These are phyloP conservation scores for Pachymerium ferrugineum DNA, from an alignment of 2,888 invertebrate genomes.

Conservation along the genomic window DNA sequence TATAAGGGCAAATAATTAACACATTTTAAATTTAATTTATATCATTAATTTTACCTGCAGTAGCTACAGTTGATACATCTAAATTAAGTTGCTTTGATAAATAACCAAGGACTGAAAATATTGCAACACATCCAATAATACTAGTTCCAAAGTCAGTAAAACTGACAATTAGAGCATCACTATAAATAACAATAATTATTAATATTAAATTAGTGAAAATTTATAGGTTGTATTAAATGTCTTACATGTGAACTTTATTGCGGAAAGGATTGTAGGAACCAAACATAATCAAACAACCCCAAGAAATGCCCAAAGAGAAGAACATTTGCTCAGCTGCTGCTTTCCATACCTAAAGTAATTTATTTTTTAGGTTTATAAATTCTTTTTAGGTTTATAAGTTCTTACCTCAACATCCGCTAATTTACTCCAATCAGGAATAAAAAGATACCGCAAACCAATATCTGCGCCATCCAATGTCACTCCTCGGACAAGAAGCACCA, in stretches of 20 bases:
- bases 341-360: conserved; percentile 60
- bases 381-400: neutral
- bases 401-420: conserved; percentile 41
- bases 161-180: conserved; percentile 67
- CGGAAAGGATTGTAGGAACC: conserved; percentile 58
- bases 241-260: neutral
- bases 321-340: conserved; percentile 79
- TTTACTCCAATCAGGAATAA: conserved; percentile 43
- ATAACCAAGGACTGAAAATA: conserved; percentile 72
- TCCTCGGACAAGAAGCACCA: conserved; percentile 42
- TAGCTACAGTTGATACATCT: conserved; percentile 46
- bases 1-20: neutral
- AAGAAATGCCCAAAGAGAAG: conserved; percentile 74
- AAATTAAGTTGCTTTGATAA: conserved; percentile 46
- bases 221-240: neutral
- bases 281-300: conserved; percentile 71
- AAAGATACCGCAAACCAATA: conserved; percentile 43
- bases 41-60: conserved; percentile 42
- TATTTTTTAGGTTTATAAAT: neutral
- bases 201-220: neutral
- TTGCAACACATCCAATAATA: conserved; percentile 70
- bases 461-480: conserved; percentile 41
- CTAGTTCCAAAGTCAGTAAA: conserved; percentile 66
- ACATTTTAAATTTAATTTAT: neutral
- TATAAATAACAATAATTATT: conserved; percentile 32